Evolutionary conservation across 2,797 vertebrate species (phyloP).

Genomic region (Margarornis squamiger): DNA sequence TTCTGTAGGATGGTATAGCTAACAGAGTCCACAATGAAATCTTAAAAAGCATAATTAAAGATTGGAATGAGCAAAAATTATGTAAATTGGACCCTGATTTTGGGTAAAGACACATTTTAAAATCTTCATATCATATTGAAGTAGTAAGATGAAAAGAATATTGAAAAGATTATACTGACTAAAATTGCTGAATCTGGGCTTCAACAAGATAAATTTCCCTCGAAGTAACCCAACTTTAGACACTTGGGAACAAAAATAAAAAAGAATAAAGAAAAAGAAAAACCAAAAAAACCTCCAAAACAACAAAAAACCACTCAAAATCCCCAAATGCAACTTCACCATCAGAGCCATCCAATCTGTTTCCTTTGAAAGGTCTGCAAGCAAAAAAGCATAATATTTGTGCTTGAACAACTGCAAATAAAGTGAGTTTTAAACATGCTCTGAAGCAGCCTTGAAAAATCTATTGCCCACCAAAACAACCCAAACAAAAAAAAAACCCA

Average conservation of each 20-base stretch:
- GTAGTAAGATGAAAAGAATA: neutral
- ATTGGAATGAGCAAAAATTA: neutral
- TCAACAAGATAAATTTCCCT: neutral
- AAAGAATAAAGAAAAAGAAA: too few relatives aligned
- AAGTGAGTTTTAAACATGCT: neutral
- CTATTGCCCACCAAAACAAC: neutral
- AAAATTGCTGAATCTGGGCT: neutral
- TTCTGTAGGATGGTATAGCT: neutral
- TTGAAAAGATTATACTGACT: neutral
- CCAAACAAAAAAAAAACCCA: too few relatives aligned
- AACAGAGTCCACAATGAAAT: neutral
- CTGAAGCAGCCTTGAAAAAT: neutral
- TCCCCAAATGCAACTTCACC: neutral
- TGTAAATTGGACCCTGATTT: neutral
- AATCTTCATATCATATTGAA: neutral
- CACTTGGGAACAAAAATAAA: neutral
- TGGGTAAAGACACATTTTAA: neutral
- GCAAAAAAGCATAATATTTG: neutral
- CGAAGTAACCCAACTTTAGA: neutral
- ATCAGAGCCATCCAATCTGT: neutral
- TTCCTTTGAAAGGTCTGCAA: neutral
- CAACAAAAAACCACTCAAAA: neutral
- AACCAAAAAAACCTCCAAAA: neutral
- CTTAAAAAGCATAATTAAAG: neutral
- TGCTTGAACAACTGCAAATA: neutral